Evolutionary conservation across 92 coral and sea anemone species (phyloP), one percentile per base, ranked within the genome.

Genomic region (Pocillopora grandis): DNA sequence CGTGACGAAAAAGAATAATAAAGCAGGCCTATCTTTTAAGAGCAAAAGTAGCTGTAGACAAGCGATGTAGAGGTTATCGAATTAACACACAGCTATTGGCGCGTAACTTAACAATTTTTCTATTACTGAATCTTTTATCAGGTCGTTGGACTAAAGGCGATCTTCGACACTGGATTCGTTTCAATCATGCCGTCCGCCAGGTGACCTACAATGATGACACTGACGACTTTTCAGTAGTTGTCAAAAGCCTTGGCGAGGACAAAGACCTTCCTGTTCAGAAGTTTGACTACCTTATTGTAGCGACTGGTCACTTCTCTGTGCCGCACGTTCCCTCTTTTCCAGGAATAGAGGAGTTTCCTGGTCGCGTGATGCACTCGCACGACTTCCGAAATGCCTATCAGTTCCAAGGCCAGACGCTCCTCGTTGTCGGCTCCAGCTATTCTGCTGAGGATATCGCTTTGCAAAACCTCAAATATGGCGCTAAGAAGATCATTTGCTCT

Each of bases 361-460:
- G 92, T 36, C 83, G 88, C 10, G 63, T 84, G 9, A 76, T 84
- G 17, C 93, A 90, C 63, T 57, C 86, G 4, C 93, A 90, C 58
- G 86, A 84, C 23, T 88, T 90, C 72, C 77, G 93, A 21, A 76
- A 90, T 67, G 89, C 93, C 10, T 18, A 15, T 58, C 86, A 90
- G 62, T 90, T 78, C 78, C 76, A 74, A 60, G 87, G 58, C 27
- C 84, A 80, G 67, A 79, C 52, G 12, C 66, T 90, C 49, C 85
- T 90, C 9, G 37, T 88, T 10, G 72, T 87, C 10, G 93, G 93
- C 31, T 65, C 93, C 13, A 90, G 87, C 23, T 79, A 79, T 37
- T 90, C 93, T 0, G 93, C 93, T 15, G 91, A 90, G 75, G 93
- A 90, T 71, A 78, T 90, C 21, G 93, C 89, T 12, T 48, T 87